Percentiles rank a stretch among this genome's conserved stretches.
Evolutionary conservation across 2,113 vertebrate genomes (phyloP).

Genomic region (Cynocephalus volans): DNA sequence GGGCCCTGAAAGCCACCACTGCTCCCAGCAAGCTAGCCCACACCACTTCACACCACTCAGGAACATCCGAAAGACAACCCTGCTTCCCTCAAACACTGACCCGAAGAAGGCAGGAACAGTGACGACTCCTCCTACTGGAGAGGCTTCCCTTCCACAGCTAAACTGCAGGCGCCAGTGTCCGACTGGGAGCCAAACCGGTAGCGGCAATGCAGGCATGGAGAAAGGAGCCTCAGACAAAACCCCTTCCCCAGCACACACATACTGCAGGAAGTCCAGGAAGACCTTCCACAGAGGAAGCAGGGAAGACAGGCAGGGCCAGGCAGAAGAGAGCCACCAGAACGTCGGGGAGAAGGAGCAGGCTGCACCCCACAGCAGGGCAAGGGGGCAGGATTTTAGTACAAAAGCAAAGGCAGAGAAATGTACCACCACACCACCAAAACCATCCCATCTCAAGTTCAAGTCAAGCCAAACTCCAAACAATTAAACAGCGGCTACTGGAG

Average conservation of each 20-base stretch:
- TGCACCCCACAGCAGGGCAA: conserved; percentile 12
- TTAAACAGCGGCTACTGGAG: conserved; percentile 27
- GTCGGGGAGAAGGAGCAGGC: accelerated
- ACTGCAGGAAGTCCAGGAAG: not conserved
- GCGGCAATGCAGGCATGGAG: not conserved
- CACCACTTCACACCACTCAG: too few species aligned
- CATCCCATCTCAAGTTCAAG: not conserved
- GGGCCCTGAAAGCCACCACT: too few species aligned
- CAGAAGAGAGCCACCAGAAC: not conserved
- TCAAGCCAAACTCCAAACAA: not conserved
- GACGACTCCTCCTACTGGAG: not conserved
- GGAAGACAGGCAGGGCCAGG: not conserved
- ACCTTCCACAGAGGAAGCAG: not conserved
- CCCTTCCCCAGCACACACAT: not conserved
- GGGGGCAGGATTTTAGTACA: conserved; percentile 52
- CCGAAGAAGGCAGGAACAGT: accelerated
- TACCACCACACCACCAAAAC: conserved; percentile 65
- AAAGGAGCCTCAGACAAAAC: not conserved
- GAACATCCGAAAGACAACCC: not conserved
- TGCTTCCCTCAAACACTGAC: accelerated
- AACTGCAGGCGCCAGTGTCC: not conserved
- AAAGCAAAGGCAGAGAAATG: conserved; percentile 72
- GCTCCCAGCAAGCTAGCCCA: not conserved
- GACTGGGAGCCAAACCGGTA: too few species aligned
- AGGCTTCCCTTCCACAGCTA: not conserved